Evolutionary conservation across 2,797 vertebrate species (phyloP).

Genomic region (Clarias pachynema): DNA sequence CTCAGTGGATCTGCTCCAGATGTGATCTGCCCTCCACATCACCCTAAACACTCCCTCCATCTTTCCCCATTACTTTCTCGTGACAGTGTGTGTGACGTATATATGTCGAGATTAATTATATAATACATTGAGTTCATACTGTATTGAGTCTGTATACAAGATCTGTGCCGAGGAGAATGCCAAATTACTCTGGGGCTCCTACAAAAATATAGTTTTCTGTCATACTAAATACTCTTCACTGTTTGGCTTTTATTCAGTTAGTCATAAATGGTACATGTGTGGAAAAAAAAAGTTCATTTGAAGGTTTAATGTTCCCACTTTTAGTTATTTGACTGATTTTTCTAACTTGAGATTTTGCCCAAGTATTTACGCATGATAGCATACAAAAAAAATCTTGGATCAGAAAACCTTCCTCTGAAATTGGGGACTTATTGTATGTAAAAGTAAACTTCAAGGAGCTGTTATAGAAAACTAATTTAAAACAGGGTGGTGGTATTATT

Average conservation of each 20-base stretch:
- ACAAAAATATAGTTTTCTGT: neutral
- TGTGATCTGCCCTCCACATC: conserved; percentile 51
- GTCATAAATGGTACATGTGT: neutral
- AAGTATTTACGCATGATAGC: neutral
- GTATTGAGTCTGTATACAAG: no score
- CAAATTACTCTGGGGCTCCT: neutral
- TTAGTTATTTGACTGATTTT: neutral
- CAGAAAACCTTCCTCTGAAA: neutral
- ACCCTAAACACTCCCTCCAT: conserved; percentile 50
- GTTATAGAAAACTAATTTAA: no score
- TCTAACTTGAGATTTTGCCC: neutral
- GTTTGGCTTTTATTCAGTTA: neutral
- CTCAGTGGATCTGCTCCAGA: conserved; percentile 53
- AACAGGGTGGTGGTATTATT: neutral
- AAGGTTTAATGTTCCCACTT: neutral
- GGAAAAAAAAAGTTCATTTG: neutral
- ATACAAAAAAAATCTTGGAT: neutral
- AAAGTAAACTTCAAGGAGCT: neutral
- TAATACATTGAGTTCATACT: neutral
- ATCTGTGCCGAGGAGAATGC: neutral
- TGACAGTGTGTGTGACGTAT: conserved; percentile 29
- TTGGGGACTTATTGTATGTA: neutral
- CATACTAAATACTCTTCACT: neutral
- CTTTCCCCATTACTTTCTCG: conserved; percentile 15
- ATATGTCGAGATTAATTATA: conserved; percentile 7